phyloP scores from a whole-genome alignment of 2,797 vertebrate genomes.

The Gallinago stenura region DNA sequence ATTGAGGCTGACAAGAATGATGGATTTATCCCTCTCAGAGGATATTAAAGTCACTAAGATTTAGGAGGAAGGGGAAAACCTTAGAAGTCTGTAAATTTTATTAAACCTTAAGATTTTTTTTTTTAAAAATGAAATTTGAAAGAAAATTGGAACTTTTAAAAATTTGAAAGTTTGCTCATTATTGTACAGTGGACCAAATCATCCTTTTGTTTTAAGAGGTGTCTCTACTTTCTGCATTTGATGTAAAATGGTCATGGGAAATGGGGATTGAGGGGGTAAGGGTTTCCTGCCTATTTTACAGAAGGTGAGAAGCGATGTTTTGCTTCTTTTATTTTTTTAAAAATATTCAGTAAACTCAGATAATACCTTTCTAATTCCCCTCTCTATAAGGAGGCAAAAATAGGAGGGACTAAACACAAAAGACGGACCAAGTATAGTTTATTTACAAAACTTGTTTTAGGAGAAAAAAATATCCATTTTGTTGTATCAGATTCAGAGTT shows the following conservation, averaged over 20 bases:
- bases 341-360: not conserved
- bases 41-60: not conserved
- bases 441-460: not conserved
- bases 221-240: not conserved
- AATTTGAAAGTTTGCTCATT: not conserved
- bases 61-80: not conserved
- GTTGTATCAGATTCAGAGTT: not conserved
- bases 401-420: not conserved
- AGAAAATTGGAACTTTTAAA: not conserved
- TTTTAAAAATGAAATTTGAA: not conserved
- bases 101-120: not conserved
- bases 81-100: not conserved
- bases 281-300: not conserved
- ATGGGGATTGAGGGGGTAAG: not conserved
- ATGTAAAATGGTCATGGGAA: not conserved
- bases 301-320: not conserved
- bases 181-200: not conserved
- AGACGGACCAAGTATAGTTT: rapidly evolving
- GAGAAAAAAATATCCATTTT: not conserved
- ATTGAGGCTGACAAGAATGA: not conserved
- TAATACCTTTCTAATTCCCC: not conserved
- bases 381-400: not conserved
- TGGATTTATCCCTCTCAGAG: not conserved
- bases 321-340: not conserved
- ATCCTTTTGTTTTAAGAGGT: not conserved